Evolutionary conservation across 2,113 vertebrate species (phyloP), one percentile per base, ranked within the genome.

Genomic region (Thunnus thynnus): DNA sequence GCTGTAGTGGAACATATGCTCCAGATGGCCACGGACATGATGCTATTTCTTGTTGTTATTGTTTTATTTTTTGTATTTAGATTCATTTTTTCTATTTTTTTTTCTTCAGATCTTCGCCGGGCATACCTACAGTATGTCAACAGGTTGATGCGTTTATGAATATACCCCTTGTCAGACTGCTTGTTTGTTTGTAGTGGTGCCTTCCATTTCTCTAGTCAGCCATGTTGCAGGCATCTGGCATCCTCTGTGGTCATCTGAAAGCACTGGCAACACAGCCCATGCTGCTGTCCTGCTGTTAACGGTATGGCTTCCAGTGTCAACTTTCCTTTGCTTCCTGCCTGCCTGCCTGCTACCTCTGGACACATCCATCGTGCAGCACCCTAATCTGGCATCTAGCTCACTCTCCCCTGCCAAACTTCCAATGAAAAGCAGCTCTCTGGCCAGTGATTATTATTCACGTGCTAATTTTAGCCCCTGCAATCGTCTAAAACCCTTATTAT

Each of bases 381-480:
- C 66, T 86, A 60, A 86, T 82, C 82, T 90, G 86, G 78, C 80
- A 65, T 55, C 62, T 56, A 57, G 69, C 9, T 1, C 70, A 2
- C 74, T 60, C 51, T 74, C 52, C 50, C 72, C 57, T 89, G 79
- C 86, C 86, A 91, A 88, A 78, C 57, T 62, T 86, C 67, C 84
- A 87, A 67, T 85, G 78, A 91, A 88, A 91, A 87, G 62, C 86
- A 76, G 54, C 78, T 70, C 72, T 64, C 67, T 10, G 82, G 84
- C 80, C 84, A 74, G 62, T 72, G 80, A 80, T 91, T 87, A 91
- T 91, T 87, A 89, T 89, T 89, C 76, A 78, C 68, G 69, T 77
- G 87, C 87, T 94, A 90, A 92, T 91, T 94, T 93, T 89, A 93
- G 83, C 82, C 51, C 58, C 58, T 68, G 67, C 74, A 73, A 51